Evolutionary conservation across 2,113 vertebrate species (phyloP).

Genomic region (Zapornia atra): DNA sequence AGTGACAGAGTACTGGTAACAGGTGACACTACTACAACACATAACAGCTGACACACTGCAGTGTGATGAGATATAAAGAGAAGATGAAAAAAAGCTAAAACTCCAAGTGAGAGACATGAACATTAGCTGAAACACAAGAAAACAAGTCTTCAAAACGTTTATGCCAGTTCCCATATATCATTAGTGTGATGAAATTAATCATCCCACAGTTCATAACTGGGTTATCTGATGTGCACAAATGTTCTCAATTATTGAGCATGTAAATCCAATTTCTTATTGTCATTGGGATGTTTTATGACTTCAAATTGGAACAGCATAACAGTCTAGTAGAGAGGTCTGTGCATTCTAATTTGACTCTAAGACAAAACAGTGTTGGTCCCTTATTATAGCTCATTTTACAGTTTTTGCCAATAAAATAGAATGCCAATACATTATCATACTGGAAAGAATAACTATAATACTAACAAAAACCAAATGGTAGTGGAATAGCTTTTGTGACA

Average conservation of each 20-base stretch:
- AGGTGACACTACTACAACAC: background rate
- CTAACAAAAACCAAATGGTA: background rate
- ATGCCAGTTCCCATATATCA: background rate
- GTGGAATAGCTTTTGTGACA: background rate
- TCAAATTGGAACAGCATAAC: background rate
- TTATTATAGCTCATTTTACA: background rate
- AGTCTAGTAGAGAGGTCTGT: background rate
- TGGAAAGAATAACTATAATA: background rate
- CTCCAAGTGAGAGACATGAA: background rate
- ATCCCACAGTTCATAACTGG: background rate
- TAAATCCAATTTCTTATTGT: background rate
- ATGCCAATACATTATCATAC: background rate
- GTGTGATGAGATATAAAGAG: background rate
- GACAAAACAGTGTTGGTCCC: background rate
- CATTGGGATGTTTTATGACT: background rate
- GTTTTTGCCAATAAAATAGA: background rate
- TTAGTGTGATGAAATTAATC: background rate
- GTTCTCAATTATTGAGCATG: background rate
- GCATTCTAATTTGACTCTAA: background rate
- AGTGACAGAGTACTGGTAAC: background rate
- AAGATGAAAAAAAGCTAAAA: background rate
- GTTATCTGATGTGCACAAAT: background rate
- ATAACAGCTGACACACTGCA: background rate
- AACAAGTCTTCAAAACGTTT: background rate
- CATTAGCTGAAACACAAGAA: background rate